These are phyloP conservation scores for Emys orbicularis DNA, from an alignment of 2,797 vertebrate genomes.

Conservation along the genomic window DNA sequence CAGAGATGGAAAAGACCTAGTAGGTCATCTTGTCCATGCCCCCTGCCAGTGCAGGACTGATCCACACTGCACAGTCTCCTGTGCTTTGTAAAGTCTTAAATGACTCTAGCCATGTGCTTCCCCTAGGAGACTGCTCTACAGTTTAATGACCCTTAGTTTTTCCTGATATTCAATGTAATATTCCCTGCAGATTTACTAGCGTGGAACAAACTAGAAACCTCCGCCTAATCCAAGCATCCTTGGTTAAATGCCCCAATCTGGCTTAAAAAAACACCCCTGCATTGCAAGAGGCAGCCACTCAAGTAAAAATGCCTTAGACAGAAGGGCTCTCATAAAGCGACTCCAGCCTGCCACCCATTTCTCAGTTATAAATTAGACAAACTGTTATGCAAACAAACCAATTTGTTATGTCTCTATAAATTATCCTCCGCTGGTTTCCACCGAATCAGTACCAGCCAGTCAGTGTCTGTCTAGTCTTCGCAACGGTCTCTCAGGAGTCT, in stretches of 20 bases:
- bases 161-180: neutral
- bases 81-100: neutral
- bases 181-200: neutral
- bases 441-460: neutral
- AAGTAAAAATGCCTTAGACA: conserved; percentile 53
- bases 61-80: fast-evolving
- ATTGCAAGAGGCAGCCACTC: conserved; percentile 32
- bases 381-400: conserved; percentile 56
- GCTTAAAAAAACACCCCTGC: neutral
- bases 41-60: neutral
- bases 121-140: neutral
- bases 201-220: conserved; percentile 56
- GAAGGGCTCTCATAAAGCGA: neutral
- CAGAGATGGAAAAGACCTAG: neutral
- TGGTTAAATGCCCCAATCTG: conserved; percentile 49
- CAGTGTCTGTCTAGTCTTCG: neutral
- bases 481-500: conserved; percentile 70
- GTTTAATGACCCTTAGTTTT: neutral
- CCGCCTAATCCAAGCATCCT: conserved; percentile 62
- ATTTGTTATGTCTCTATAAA: conserved; percentile 53
- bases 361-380: conserved; percentile 53
- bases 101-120: neutral
- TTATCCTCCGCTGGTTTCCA: conserved; percentile 50
- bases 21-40: neutral
- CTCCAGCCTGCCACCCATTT: neutral